A percentile compares a stretch with the other conserved stretches of the same genome.
Conservation (phyloP, 2,797 vertebrate genomes). For the Microctenopoma steveboyesi region DNA sequence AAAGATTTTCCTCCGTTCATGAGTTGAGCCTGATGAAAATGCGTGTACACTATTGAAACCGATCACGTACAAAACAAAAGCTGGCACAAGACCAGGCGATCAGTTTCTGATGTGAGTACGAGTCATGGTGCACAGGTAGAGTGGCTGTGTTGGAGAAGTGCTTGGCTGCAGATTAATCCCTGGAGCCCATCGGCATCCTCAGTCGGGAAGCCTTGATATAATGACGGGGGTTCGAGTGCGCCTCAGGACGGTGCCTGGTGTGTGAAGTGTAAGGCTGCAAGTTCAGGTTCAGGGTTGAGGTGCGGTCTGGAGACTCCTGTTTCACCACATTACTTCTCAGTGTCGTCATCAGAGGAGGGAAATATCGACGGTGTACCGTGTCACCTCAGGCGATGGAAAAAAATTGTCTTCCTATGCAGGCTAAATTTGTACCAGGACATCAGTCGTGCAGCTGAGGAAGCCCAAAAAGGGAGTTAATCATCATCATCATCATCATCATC, state of each 20-base stretch:
- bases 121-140: neutral
- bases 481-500: constrained; percentile 10
- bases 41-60: neutral
- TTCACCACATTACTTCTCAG: constrained; percentile 42
- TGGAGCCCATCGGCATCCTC: constrained; percentile 8
- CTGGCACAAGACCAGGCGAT: neutral
- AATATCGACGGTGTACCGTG: constrained; percentile 43
- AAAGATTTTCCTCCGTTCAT: neutral
- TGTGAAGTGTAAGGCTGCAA: constrained; percentile 6
- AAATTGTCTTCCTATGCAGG: constrained; percentile 11
- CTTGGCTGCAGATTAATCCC: constrained; percentile 10
- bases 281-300: constrained; percentile 37
- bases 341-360: constrained; percentile 41
- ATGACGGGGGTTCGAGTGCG: neutral
- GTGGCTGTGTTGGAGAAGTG: neutral
- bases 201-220: neutral
- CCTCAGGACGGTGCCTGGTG: neutral
- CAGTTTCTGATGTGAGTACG: neutral
- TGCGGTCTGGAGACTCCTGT: constrained; percentile 45
- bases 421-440: constrained; percentile 12
- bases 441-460: neutral
- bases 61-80: neutral
- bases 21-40: neutral
- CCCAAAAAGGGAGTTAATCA: constrained; percentile 7
- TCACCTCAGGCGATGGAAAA: constrained; percentile 35